A percentile compares a stretch with the other conserved stretches of the same genome.
Conservation (phyloP, 2,113 vertebrate genomes). For the Ophiodon elongatus region DNA sequence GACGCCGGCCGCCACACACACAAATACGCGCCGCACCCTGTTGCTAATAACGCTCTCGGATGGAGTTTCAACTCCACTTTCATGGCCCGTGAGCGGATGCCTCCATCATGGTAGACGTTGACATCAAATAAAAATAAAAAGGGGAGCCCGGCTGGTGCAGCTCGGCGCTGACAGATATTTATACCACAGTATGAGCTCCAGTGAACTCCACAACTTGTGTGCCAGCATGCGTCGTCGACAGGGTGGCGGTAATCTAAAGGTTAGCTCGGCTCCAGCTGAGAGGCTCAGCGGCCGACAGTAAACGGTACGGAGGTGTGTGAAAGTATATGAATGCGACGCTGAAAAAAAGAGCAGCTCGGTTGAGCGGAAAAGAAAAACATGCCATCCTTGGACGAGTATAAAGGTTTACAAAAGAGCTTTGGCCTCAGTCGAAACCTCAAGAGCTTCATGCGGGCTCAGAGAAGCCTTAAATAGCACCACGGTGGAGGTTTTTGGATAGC, state of each 20-base stretch:
- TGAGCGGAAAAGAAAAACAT: not conserved
- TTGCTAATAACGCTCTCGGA: conserved; percentile 34
- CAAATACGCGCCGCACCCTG: not conserved
- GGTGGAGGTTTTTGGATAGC: not conserved
- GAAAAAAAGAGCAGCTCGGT: conserved; percentile 2
- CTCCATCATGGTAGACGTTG: conserved; percentile 35
- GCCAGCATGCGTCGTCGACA: conserved; percentile 14
- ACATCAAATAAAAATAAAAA: conserved; percentile 24
- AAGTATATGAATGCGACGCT: not conserved
- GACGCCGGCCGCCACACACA: conserved; percentile 5
- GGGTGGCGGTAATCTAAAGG: conserved; percentile 31
- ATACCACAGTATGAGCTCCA: conserved; percentile 23
- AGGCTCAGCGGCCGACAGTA: not conserved
- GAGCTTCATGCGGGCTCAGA: not conserved
- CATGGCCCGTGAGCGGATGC: conserved; percentile 33
- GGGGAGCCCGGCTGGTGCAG: not conserved
- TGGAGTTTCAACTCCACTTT: conserved; percentile 48
- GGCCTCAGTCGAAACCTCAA: not conserved
- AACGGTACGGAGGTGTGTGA: conserved; percentile 8
- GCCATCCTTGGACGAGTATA: conserved; percentile 7
- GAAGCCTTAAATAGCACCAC: conserved; percentile 13
- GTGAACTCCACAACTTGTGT: conserved; percentile 15
- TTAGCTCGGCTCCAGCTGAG: conserved; percentile 31
- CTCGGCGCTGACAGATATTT: conserved; percentile 31
- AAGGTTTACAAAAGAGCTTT: conserved; percentile 5